Evolutionary conservation across 2,113 vertebrate genomes (phyloP), one percentile per base, ranked within the genome.

Genomic region (Dascyllus trimaculatus): DNA sequence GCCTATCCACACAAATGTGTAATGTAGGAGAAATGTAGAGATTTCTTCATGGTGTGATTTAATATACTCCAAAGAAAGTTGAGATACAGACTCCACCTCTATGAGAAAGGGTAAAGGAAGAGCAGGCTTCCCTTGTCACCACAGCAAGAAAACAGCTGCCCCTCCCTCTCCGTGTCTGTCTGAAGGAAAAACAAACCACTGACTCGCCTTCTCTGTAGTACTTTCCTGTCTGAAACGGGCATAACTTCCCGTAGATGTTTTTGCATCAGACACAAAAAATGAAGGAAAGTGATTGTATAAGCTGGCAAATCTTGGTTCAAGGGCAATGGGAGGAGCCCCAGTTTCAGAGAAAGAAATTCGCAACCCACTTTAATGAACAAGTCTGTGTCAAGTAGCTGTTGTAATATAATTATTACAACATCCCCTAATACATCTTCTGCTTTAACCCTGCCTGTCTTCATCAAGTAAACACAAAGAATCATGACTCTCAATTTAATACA

Each of bases 181-280:
- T 85, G 78, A 62, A 40, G 58, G 60, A 77, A 86, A 88, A 89
- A 88, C 78, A 92, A 87, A 88, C 86, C 71, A 68, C 70, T 45
- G 60, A 79, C 74, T 80, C 9, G 29, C 53, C 67, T 64, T 54
- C 71, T 69, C 57, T 49, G n/a, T 40, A 11, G 49, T 17, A 26
- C 52, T 52, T 91, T 91, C 61, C 88, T 68, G 86, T 85, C 70
- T 53, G 38, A 80, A 76, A 56, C 11, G 53, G 82, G 71, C 17
- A 71, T 69, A 65, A 69, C 72, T 88, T 91, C 67, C 71, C 79
- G 38, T 46, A 67, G 15, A 64, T 71, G 60, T 81, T 84, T 77
- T 81, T 72, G 25, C 48, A 29, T 57, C 24, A 43, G 45, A 75
- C 24, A 48, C 52, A 66, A 59, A 35, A 18, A 4, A n/a, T 51